A percentile compares a stretch with the other conserved stretches of the same genome.
Conservation (phyloP, 2,113 vertebrate genomes). For the Pelecanus crispus region DNA sequence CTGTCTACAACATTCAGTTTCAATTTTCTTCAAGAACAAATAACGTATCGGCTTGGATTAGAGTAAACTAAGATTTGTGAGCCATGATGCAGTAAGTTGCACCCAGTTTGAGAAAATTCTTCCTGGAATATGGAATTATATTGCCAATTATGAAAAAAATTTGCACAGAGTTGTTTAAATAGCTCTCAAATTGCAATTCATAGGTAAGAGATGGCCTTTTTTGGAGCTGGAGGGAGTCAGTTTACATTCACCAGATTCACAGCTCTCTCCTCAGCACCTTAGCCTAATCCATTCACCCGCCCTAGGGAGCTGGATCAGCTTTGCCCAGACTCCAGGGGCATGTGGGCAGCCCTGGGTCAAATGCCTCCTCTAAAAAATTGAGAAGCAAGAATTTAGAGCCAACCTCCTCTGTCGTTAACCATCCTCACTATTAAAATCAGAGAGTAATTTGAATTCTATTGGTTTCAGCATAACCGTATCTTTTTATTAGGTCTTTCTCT, state of each 20-base stretch:
- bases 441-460: neutral
- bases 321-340: neutral
- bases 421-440: neutral
- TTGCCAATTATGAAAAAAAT: neutral
- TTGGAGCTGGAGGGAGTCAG: fast-evolving
- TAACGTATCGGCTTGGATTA: neutral
- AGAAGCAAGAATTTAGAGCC: neutral
- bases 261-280: neutral
- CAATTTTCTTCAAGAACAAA: neutral
- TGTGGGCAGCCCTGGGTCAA: fast-evolving
- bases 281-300: fast-evolving
- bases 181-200: neutral
- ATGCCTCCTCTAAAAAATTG: neutral
- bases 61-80: neutral
- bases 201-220: neutral
- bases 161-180: neutral
- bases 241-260: neutral
- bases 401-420: neutral
- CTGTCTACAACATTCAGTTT: neutral
- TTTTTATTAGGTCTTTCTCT: neutral
- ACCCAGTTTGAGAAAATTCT: neutral
- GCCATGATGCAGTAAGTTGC: neutral
- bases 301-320: neutral
- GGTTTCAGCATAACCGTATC: neutral
- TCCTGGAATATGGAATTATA: neutral